A percentile compares a stretch with the other conserved stretches of the same genome.
Conservation (phyloP, 2,113 vertebrate genomes). For the Tragulus kanchil region DNA sequence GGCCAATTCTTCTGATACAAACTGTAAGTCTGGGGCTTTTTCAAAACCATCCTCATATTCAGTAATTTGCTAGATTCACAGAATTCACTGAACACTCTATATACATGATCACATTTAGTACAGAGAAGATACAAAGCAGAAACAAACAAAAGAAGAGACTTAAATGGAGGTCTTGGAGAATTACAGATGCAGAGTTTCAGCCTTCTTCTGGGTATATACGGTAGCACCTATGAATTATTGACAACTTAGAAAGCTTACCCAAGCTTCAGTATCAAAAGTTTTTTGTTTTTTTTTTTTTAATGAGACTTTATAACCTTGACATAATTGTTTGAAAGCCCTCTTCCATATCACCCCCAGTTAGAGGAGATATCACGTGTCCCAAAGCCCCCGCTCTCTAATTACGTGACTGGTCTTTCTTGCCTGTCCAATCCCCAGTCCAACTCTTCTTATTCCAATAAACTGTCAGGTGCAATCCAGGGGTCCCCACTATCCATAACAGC, state of each 20-base stretch:
- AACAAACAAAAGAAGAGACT: background rate
- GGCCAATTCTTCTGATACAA: background rate
- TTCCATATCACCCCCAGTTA: fast-evolving
- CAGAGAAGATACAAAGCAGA: background rate
- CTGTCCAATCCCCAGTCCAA: background rate
- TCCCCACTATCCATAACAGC: background rate
- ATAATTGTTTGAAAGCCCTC: background rate
- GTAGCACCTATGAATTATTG: background rate
- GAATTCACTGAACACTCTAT: background rate
- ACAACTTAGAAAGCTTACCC: background rate
- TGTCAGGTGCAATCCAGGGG: background rate
- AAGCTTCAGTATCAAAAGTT: background rate
- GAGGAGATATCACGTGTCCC: background rate
- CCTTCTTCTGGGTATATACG: background rate
- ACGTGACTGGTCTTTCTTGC: background rate
- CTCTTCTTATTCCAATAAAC: background rate
- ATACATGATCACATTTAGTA: background rate
- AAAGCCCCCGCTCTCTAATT: background rate
- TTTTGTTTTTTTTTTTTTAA: background rate
- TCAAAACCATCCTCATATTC: background rate
- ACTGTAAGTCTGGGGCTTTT: background rate
- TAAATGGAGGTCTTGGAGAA: background rate
- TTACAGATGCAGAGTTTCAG: background rate
- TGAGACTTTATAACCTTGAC: background rate
- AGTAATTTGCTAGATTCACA: background rate